Conservation (phyloP, 2,888 invertebrate genomes). For the Zootermopsis nevadensis region DNA sequence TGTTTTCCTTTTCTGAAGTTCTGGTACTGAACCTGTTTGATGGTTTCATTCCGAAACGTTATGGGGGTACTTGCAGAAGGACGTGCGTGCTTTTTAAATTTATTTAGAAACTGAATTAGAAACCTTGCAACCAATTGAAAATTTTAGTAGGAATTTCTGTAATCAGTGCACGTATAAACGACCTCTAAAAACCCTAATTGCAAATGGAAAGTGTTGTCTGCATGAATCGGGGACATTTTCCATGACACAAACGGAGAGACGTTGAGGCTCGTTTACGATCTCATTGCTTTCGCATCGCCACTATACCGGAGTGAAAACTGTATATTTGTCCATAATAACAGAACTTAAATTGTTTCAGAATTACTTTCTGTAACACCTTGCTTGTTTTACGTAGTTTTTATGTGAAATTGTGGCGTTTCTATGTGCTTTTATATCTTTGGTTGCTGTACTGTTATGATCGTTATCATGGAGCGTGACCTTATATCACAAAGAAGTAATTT, state of each 20-base stretch:
- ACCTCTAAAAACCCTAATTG: not conserved
- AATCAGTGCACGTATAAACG: constrained; percentile 13
- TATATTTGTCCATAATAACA: no score
- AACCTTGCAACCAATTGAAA: not conserved
- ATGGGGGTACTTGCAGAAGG: not conserved
- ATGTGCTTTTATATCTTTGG: no score
- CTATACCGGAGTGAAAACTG: not conserved
- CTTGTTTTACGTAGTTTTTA: no score
- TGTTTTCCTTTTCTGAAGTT: not conserved
- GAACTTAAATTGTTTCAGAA: no score
- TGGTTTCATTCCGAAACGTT: not conserved
- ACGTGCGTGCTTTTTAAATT: not conserved
- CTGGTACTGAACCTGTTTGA: not conserved
- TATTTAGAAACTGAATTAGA: constrained; percentile 1
- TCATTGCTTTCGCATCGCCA: not conserved
- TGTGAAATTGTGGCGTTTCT: no score
- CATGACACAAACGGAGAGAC: not conserved
- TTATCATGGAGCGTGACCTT: no score
- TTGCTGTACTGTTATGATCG: no score
- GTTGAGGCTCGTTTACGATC: not conserved
- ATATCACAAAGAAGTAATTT: no score
- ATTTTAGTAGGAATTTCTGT: not conserved
- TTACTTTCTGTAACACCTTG: no score
- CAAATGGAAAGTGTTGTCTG: constrained; percentile 1
- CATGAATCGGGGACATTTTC: not conserved